Evolutionary conservation across 2,797 vertebrate species (phyloP), one percentile per base, ranked within the genome.

Genomic region (Dallia pectoralis): DNA sequence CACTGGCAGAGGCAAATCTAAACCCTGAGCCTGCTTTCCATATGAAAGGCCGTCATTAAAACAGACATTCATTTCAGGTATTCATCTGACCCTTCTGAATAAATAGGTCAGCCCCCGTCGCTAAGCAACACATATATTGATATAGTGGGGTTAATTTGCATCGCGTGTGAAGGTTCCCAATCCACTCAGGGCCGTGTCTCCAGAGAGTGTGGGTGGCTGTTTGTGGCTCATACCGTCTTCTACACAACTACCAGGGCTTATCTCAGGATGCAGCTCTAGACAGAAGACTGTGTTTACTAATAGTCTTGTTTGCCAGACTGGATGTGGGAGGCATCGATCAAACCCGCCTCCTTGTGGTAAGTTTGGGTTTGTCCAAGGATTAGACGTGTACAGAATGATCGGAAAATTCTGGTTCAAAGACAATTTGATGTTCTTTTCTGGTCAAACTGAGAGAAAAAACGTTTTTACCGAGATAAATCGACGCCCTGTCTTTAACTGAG

Each of bases 31-130:
- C 85, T 90, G 81, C 69, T 93, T 93, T 91, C 69, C 92, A 94
- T 91, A 91, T 94, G 90, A 94, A 94, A 93, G 88, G 51, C n/a
- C 51, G n/a, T 56, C 1, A 53, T 40, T 40, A 40, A 40, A 40
- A 40, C 36, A 40, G 36, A 40, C 1, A 86, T 92, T 89, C 73
- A 87, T 86, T 88, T 93, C 84, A 89, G 92, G 93, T 90, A 86
- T 74, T 85, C 87, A 87, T 82, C 89, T 86, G 85, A 91, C 79
- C 85, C 71, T 48, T 32, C 85, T 76, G 72, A 82, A 85, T 81
- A 44, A 62, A 59, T 74, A n/a, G 76, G 76, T 70, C 75, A 36
- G 61, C 74, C 44, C 27, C 63, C 67, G 84, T 80, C 85, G 84
- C 89, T 86, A 82, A 87, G 89, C 88, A 91, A 93, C 91, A 81